These are phyloP conservation scores for Anodontia alba DNA, from an alignment of 2,888 invertebrate genomes.

Conservation along the genomic window DNA sequence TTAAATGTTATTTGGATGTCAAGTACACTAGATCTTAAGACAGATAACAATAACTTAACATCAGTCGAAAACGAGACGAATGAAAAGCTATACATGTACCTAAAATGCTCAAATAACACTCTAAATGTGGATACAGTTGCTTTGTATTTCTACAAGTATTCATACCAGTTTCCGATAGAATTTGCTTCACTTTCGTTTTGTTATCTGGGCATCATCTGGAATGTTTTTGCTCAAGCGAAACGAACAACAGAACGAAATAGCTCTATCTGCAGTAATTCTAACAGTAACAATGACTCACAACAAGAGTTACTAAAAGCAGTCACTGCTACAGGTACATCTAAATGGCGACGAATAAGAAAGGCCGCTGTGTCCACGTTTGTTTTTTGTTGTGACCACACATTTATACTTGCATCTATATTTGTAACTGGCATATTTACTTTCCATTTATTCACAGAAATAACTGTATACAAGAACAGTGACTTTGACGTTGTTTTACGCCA, in stretches of 20 bases:
- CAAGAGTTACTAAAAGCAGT: neutral
- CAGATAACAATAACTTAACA: neutral
- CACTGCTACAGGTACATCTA: neutral
- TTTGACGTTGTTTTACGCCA: neutral
- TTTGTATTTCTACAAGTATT: neutral
- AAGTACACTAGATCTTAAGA: neutral
- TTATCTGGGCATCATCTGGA: constrained; percentile 2
- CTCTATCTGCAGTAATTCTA: no score
- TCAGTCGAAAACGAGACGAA: neutral
- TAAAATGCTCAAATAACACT: neutral
- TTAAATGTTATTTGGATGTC: constrained; percentile 5
- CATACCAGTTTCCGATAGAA: constrained; percentile 6
- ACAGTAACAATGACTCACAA: neutral
- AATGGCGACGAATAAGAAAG: neutral
- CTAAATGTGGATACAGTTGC: constrained; percentile 1
- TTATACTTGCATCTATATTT: neutral
- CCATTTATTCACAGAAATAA: neutral
- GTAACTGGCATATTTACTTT: neutral
- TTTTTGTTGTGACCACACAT: neutral
- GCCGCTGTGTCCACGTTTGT: neutral
- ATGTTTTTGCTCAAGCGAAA: neutral
- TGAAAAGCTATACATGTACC: neutral
- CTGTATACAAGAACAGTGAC: no score
- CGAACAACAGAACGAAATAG: neutral
- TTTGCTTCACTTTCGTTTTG: neutral